phyloP scores from a whole-genome alignment of 2,888 invertebrate species.

The Tetanocera ferruginea region DNA sequence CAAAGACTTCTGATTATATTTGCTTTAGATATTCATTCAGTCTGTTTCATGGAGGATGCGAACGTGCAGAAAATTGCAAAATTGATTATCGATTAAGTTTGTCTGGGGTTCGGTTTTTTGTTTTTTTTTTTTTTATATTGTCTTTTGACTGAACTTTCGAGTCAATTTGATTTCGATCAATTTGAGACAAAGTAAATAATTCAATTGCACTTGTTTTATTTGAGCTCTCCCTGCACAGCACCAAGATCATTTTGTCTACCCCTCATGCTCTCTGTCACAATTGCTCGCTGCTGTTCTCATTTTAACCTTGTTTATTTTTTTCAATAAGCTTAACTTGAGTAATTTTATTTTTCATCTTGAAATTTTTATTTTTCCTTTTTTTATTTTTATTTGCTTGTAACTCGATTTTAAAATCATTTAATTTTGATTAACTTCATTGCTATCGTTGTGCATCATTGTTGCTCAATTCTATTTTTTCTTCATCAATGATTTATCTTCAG shows the following conservation, averaged over 20 bases:
- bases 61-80: slow-evolving; percentile 49
- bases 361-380: background rate
- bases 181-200: slow-evolving; percentile 58
- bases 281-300: background rate
- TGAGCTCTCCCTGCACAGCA: slow-evolving; percentile 30
- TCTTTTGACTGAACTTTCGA: slow-evolving; percentile 58
- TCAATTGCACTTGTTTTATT: slow-evolving; percentile 54
- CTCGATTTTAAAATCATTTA: background rate
- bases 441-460: background rate
- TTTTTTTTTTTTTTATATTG: slow-evolving; percentile 37
- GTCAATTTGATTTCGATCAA: slow-evolving; percentile 63
- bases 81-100: slow-evolving; percentile 25
- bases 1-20: slow-evolving; percentile 36
- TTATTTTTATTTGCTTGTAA: background rate
- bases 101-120: background rate
- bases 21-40: slow-evolving; percentile 29
- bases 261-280: background rate
- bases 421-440: background rate
- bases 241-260: too few species aligned
- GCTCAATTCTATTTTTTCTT: background rate
- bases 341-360: background rate
- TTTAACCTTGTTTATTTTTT: background rate
- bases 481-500: slow-evolving; percentile 1
- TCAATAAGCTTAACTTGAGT: background rate
- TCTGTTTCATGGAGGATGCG: slow-evolving; percentile 33